A percentile compares a stretch with the other conserved stretches of the same genome.
These are phyloP conservation scores for Heptranchias perlo DNA, from an alignment of 2,113 vertebrate species.

Conservation along the genomic window DNA sequence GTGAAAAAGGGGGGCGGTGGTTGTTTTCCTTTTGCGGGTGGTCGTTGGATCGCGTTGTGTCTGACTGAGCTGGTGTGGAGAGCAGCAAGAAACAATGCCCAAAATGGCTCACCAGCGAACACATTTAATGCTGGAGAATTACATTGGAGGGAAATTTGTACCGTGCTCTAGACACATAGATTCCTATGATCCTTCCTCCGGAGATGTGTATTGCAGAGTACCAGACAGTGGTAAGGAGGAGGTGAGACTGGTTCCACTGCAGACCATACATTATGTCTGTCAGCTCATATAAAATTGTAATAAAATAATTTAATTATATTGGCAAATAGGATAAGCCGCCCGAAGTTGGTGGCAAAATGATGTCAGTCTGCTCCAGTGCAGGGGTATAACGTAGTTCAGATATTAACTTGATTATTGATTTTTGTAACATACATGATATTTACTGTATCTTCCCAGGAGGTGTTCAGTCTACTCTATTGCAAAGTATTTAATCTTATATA, in stretches of 20 bases:
- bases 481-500: not conserved
- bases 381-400: not conserved
- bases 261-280: not conserved
- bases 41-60: not conserved
- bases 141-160: conserved; percentile 78
- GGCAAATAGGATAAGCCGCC: not conserved
- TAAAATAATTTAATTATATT: not conserved
- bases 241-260: conserved; percentile 58
- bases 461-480: not conserved
- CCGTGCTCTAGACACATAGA: conserved; percentile 71
- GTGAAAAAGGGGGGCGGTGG: not conserved
- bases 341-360: not conserved
- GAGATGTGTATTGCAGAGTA: conserved; percentile 77
- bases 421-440: not conserved
- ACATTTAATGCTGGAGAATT: conserved; percentile 78
- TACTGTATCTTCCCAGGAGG: not conserved
- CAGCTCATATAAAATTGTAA: not conserved
- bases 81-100: conserved; percentile 47
- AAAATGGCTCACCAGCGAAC: conserved; percentile 51
- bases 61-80: not conserved
- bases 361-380: not conserved
- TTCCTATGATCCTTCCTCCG: conserved; percentile 61
- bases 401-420: not conserved
- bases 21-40: no score
- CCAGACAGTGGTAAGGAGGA: conserved; percentile 81